A percentile compares a stretch with the other conserved stretches of the same genome.
phyloP scores from a whole-genome alignment of 2,797 vertebrate genomes.

The Scarus forsteni region DNA sequence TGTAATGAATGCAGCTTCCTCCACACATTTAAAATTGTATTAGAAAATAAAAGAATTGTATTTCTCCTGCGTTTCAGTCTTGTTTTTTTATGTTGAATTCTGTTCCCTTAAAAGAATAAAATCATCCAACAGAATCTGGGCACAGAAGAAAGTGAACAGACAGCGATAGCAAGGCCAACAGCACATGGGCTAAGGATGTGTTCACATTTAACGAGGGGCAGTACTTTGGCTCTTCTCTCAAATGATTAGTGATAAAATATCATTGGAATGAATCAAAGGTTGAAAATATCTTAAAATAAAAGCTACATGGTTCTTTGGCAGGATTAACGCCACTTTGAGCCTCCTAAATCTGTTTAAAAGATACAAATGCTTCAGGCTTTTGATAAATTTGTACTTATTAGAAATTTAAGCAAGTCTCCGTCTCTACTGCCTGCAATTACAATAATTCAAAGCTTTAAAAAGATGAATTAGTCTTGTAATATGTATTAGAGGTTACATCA shows the following conservation, averaged over 20 bases:
- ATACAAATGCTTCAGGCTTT: slow-evolving; percentile 1
- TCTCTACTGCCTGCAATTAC: neutral
- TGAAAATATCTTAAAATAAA: slow-evolving; percentile 2
- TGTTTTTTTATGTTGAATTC: neutral
- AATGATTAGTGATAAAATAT: slow-evolving; percentile 10
- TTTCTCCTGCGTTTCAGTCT: slow-evolving; percentile 1
- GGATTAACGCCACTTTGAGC: neutral
- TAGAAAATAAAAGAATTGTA: neutral
- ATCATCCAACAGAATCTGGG: neutral
- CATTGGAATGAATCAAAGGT: slow-evolving; percentile 18
- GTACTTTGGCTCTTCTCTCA: slow-evolving; percentile 1
- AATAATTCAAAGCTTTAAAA: no score
- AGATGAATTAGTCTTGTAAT: neutral
- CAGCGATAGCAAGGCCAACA: neutral
- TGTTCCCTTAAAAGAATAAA: neutral
- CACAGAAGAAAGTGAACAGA: neutral
- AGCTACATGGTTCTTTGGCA: slow-evolving; percentile 9
- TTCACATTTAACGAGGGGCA: neutral
- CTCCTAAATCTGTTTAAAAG: slow-evolving; percentile 9
- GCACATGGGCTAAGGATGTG: neutral
- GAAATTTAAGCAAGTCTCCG: neutral
- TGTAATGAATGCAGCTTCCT: neutral
- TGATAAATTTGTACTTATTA: neutral
- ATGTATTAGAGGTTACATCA: neutral
- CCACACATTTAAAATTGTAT: neutral